A percentile compares a stretch with the other conserved stretches of the same genome.
These are phyloP conservation scores for Ctenochaetus hawaiiensis DNA, from an alignment of 2,797 vertebrate genomes.

Conservation along the genomic window DNA sequence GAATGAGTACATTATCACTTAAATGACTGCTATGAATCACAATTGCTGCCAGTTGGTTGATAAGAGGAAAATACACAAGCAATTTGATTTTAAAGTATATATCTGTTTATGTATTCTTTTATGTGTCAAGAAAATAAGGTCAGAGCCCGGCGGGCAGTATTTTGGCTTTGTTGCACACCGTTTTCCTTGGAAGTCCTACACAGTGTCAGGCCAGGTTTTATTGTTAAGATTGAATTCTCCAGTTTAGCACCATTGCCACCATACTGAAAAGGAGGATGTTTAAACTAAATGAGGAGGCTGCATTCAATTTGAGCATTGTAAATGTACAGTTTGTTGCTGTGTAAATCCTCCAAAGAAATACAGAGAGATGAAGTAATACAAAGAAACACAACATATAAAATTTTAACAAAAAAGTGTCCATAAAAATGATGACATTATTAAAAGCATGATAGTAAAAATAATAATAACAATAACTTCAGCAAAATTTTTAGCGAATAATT, in stretches of 20 bases:
- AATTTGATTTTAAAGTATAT: conserved; percentile 80
- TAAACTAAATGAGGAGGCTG: conserved; percentile 12
- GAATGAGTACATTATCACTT: conserved; percentile 99
- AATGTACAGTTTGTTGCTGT: neutral
- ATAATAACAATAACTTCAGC: too few relatives aligned
- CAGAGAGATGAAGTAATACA: neutral
- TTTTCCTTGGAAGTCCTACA: conserved; percentile 42
- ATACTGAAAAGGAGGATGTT: conserved; percentile 29
- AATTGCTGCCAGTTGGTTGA: conserved; percentile 94
- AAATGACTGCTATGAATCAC: conserved; percentile 99
- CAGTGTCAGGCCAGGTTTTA: conserved; percentile 39
- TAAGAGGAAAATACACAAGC: conserved; percentile 88
- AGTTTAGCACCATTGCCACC: conserved; percentile 21
- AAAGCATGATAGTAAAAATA: neutral
- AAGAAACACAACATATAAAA: neutral
- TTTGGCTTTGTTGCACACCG: conserved; percentile 57
- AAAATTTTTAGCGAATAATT: neutral
- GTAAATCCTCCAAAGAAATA: neutral
- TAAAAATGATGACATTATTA: neutral
- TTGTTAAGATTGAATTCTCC: conserved; percentile 46
- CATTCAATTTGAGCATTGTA: conserved; percentile 24
- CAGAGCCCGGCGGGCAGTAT: conserved; percentile 55
- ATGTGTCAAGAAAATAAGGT: conserved; percentile 74
- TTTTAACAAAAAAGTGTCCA: neutral
- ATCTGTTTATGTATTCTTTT: conserved; percentile 82